Evolutionary conservation across 2,797 vertebrate genomes (phyloP), one percentile per base, ranked within the genome.

Genomic region (Ataeniobius toweri): DNA sequence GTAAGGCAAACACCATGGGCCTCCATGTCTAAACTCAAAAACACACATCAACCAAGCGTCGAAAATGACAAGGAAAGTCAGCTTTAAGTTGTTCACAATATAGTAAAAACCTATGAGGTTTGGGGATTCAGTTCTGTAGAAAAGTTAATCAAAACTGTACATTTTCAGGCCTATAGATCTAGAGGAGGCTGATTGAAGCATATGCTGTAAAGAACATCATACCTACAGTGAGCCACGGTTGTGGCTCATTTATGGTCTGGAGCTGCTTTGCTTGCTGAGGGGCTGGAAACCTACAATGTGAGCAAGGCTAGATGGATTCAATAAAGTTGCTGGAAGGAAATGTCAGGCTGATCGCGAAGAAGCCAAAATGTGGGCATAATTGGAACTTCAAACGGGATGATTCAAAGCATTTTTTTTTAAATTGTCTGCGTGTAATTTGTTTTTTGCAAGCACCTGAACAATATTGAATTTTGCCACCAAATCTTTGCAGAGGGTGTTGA

Each of bases 401-500:
- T 26, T 5, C 44, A 69, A 46, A 70, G 24, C 12, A 18, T n/a
- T 3, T 18, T 36, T 36, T 36, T 46, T 69, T 16, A 46, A 16
- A 69, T 69, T 69, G 67, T 26, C 22, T 10, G 46, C 56, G 1
- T 58, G 56, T 26, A 46, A 69, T 46, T 44, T 44, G 41, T 13
- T 46, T 46, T 24, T 9, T 46, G 67, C 67, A 69, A 69, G n/a
- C 39, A 69, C 65, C 39, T 69, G 67, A 46, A 46, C 51, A 53
- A 46, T 68, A 68, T 44, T 14, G 10, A 26, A 46, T n/a, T 69
- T 69, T 69, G 41, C 44, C 1, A 44, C 3, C 41, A 69, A n/a
- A 46, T 5, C 67, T 7, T 69, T 46, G 41, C 51, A 53, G 7
- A 6, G 24, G 51, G 5, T 22, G 22, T n/a, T 24, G 55, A n/a